phyloP scores from a whole-genome alignment of 2,888 invertebrate species.

The Melitaea athalia region DNA sequence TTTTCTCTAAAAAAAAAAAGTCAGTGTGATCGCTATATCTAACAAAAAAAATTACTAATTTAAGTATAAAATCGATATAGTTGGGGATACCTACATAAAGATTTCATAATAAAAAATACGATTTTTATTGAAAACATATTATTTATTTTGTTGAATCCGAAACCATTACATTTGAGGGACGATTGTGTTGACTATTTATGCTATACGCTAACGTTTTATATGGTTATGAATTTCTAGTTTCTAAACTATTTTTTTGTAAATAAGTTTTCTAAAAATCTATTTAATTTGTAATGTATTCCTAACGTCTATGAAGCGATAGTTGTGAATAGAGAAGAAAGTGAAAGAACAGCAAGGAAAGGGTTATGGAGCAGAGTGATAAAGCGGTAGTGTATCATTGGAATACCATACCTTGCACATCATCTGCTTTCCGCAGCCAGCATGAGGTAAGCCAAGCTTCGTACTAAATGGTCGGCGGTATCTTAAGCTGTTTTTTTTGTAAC shows the following conservation, averaged over 20 bases:
- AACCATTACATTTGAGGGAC: neutral
- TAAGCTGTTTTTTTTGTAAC: constrained; percentile 37
- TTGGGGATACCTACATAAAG: neutral
- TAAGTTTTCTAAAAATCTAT: neutral
- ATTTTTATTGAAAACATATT: neutral
- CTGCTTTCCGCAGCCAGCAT: constrained; percentile 55
- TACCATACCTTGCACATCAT: constrained; percentile 59
- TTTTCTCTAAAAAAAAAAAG: neutral
- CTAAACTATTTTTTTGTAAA: neutral
- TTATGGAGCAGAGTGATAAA: constrained; percentile 44
- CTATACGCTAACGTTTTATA: neutral
- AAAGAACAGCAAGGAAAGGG: constrained; percentile 33
- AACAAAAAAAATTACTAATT: neutral
- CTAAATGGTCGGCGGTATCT: constrained; percentile 47
- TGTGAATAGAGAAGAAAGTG: constrained; percentile 25
- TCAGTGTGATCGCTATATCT: neutral
- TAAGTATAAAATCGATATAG: neutral
- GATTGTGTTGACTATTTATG: neutral
- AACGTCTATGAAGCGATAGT: constrained; percentile 24
- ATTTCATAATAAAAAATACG: neutral
- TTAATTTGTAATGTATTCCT: constrained; percentile 12
- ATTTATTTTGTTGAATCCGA: neutral
- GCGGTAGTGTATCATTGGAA: constrained; percentile 52
- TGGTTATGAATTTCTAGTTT: neutral
- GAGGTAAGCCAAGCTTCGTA: constrained; percentile 70